Base-by-base conservation (phyloP, 1,140 invertebrate genomes). In the Drosophila teissieri region DNA sequence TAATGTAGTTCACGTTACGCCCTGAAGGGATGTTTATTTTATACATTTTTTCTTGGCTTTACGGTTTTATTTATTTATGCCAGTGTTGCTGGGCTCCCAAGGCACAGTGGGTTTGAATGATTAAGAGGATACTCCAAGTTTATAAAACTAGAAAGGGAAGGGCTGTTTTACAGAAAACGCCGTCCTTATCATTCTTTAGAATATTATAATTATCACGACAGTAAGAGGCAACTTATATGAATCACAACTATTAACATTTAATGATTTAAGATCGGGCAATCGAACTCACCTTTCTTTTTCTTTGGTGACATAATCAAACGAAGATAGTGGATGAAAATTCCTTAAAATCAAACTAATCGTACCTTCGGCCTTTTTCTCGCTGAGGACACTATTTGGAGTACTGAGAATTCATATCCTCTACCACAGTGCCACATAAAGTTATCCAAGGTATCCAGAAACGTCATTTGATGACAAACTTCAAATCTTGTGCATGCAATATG, bases 1-100 rank as follows among this genome's bases (percentile, higher is more conserved):
- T 90, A 89, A 89, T 89, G 84, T 89, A 89, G 84, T 89, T 80
- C 84, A 89, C 84, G 84, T 89, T 89, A 89, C 84, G 77, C 84
- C 84, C 84, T 80, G 77, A 72, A 90, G 84, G 80, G 80, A 80
- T 89, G 84, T 88, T 89, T 77, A 78, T 89, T 88, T 89, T 89
- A 83, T 88, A 73, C 63, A 22, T 57, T 83, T 89, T 83, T 62
- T 44, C 36, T 22, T 58, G n/a, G 31, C 72, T 88, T 73, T 88
- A 72, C 79, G 49, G 72, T 65, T 89, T 83, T 83, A 88, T 88
- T 86, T 86, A 79, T 81, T 79, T 83, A 82, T 76, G 79, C 55
- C 64, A 62, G 58, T 52, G 74, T 69, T 67, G 57, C 63, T 64
- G 46, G 31, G 53, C 45, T 49, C 8, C 34, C 22, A 22, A 10